Conservation (phyloP, 2,113 vertebrate genomes). For the Perca fluviatilis region DNA sequence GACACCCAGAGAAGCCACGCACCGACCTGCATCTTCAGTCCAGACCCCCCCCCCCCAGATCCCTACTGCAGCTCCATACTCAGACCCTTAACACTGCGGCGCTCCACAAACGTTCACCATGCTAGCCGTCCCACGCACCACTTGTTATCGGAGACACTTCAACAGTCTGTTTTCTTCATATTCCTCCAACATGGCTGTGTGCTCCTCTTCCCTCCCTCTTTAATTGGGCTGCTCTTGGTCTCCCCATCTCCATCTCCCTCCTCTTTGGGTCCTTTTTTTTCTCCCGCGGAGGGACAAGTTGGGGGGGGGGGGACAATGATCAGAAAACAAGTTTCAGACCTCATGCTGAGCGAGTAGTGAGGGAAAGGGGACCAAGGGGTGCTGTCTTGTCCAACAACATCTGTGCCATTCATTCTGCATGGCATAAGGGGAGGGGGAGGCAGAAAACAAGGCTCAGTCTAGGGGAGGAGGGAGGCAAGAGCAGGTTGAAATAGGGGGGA, state of each 20-base stretch:
- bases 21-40: slow-evolving; percentile 79
- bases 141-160: slow-evolving; percentile 79
- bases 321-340: slow-evolving; percentile 87
- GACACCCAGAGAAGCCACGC: slow-evolving; percentile 78
- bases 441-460: slow-evolving; percentile 73
- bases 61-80: slow-evolving; percentile 38
- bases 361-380: slow-evolving; percentile 80
- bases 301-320: slow-evolving; percentile 80
- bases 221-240: slow-evolving; percentile 61
- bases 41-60: slow-evolving; percentile 4
- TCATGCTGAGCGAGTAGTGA: slow-evolving; percentile 85
- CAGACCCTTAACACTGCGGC: slow-evolving; percentile 1
- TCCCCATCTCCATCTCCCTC: slow-evolving; percentile 74
- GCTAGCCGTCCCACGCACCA: slow-evolving; percentile 60
- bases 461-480: slow-evolving; percentile 36
- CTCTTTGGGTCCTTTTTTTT: slow-evolving; percentile 71
- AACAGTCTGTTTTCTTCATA: slow-evolving; percentile 76
- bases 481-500: slow-evolving; percentile 55
- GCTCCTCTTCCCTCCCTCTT: slow-evolving; percentile 76
- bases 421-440: slow-evolving; percentile 53
- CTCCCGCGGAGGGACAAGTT: slow-evolving; percentile 75
- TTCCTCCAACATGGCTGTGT: slow-evolving; percentile 76
- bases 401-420: slow-evolving; percentile 85
- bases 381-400: slow-evolving; percentile 85
- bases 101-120: slow-evolving; percentile 50